phyloP scores from a whole-genome alignment of 2,888 invertebrate genomes.

The Scaptomyza caliginosa region DNA sequence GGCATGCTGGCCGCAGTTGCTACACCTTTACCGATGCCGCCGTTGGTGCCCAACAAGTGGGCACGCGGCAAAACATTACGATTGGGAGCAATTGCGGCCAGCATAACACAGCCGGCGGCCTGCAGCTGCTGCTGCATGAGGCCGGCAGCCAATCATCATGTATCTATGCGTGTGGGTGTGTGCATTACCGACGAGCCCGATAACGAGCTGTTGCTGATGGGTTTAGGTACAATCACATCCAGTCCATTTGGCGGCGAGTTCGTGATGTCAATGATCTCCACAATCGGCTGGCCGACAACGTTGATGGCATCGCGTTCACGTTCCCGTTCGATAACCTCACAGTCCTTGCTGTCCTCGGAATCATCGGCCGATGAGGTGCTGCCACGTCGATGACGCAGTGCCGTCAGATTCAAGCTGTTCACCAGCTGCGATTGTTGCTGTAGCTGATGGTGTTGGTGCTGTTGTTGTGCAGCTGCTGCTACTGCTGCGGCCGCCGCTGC shows the following conservation, averaged over 20 bases:
- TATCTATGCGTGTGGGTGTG: constrained; percentile 80
- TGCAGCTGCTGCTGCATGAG: constrained; percentile 81
- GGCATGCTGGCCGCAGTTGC: constrained; percentile 74
- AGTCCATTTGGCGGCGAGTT: constrained; percentile 74
- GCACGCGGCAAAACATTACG: constrained; percentile 45
- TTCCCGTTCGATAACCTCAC: constrained; percentile 81
- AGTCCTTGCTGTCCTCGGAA: constrained; percentile 84
- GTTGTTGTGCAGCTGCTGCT: constrained; percentile 30
- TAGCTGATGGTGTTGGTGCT: constrained; percentile 31
- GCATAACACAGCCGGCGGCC: constrained; percentile 71
- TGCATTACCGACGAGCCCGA: constrained; percentile 82
- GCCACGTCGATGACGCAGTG: constrained; percentile 80
- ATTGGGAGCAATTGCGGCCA: constrained; percentile 71
- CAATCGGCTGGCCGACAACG: constrained; percentile 26
- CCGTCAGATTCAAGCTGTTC: constrained; percentile 52
- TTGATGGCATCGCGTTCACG: constrained; percentile 21
- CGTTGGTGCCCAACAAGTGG: constrained; percentile 38
- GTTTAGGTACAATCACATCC: constrained; percentile 49
- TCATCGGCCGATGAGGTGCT: constrained; percentile 84
- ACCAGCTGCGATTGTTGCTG: constrained; percentile 61
- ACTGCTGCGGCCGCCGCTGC: constrained; percentile 44
- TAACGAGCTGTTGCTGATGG: constrained; percentile 59
- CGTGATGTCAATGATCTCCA: constrained; percentile 72
- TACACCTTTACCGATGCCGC: constrained; percentile 41
- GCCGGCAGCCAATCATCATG: constrained; percentile 83